Evolutionary conservation across 1,140 invertebrate genomes (phyloP), one percentile per base, ranked within the genome.

Genomic region (Asobara japonica): DNA sequence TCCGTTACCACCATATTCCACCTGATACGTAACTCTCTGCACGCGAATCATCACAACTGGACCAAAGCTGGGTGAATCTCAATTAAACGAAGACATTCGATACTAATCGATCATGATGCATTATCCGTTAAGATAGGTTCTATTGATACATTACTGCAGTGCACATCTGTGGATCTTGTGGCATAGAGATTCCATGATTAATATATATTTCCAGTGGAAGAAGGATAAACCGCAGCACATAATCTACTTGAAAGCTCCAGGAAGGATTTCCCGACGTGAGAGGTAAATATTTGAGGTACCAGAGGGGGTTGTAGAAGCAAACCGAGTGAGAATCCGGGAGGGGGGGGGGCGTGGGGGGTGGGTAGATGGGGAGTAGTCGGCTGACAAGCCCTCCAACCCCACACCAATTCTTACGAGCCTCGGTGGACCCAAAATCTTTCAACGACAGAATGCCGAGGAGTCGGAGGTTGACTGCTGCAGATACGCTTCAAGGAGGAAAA

Each of bases 181-280:
- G n/a, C n/a, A n/a, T n/a, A n/a, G n/a, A 45, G 41, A 45, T 45
- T 45, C n/a, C 41, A 45, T 45, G n/a, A 45, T 45, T 45, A n/a
- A 45, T 13, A 45, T 45, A 45, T 45, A 16, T 45, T 45, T 45
- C 18, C 41, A 45, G 41, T 13, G n/a, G 18, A 45, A 45, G 41
- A n/a, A 45, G 41, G 41, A 45, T 45, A 45, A 45, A 16, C 41
- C 41, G 18, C 41, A 45, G 41, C 18, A 45, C 41, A 45, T 45
- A 45, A 45, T 45, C 41, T 45, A 45, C 41, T 45, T 45, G 41
- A 45, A 45, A 45, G 13, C 41, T 45, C 41, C 41, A 45, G 41
- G 41, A 45, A 45, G 41, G 41, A 45, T 45, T 45, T 13, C 11
- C n/a, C 41, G 18, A 45, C 13, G 41, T 45, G 41, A 45, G 18